Conservation (phyloP, 1,140 invertebrate species). For the Potamilus streckersoni region DNA sequence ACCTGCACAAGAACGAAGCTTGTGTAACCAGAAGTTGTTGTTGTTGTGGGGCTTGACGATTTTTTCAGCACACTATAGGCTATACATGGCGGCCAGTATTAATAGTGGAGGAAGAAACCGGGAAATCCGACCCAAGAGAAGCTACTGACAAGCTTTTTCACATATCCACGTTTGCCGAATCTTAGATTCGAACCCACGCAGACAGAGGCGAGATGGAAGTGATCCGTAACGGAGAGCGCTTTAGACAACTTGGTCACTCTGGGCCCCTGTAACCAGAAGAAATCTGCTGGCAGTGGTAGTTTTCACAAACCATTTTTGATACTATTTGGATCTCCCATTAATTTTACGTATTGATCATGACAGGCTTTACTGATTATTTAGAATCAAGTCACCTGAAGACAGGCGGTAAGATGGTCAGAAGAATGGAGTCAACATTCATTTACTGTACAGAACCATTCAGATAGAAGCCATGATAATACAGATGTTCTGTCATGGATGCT, state of each 20-base stretch:
- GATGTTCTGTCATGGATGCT: slow-evolving; percentile 15
- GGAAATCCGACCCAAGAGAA: too few relatives aligned
- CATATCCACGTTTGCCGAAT: too few relatives aligned
- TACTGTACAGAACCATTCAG: slow-evolving; percentile 1
- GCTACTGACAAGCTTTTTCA: too few relatives aligned
- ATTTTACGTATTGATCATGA: slow-evolving; percentile 22
- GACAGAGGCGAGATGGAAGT: too few relatives aligned
- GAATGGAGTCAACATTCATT: slow-evolving; percentile 16
- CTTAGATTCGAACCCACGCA: too few relatives aligned
- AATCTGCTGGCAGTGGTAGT: slow-evolving; percentile 23
- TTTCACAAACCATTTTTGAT: slow-evolving; percentile 21
- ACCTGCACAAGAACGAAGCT: not conserved
- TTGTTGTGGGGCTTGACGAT: too few relatives aligned
- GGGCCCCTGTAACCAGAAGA: slow-evolving; percentile 15
- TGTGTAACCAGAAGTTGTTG: slow-evolving; percentile 18
- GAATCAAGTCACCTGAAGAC: slow-evolving; percentile 11
- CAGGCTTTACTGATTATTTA: slow-evolving; percentile 24
- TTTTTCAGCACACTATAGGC: too few relatives aligned
- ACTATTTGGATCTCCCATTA: slow-evolving; percentile 8
- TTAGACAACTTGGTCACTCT: too few relatives aligned
- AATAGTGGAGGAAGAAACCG: too few relatives aligned
- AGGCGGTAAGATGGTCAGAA: slow-evolving; percentile 19
- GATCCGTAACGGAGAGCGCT: too few relatives aligned
- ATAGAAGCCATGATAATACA: slow-evolving; percentile 17
- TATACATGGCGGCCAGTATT: too few relatives aligned